These are phyloP conservation scores for Poeciliopsis gracilis DNA, from an alignment of 2,797 vertebrate genomes.

Conservation along the genomic window DNA sequence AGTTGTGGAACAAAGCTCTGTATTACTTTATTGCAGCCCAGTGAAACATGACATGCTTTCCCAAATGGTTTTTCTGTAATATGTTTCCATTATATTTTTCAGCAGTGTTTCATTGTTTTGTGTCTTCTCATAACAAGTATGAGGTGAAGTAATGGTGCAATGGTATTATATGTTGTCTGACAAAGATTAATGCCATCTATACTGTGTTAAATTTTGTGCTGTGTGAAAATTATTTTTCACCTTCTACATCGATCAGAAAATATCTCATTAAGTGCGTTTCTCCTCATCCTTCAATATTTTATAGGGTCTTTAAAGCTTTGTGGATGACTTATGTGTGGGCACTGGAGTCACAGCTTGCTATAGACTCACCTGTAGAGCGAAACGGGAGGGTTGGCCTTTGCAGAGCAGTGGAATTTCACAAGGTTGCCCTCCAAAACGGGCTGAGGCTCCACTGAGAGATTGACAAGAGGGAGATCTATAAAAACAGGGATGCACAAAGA, in stretches of 20 bases:
- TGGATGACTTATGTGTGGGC: background rate
- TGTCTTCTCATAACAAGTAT: conserved; percentile 28
- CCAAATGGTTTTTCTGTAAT: conserved; percentile 44
- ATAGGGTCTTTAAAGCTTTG: background rate
- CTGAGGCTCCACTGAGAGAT: conserved; percentile 95
- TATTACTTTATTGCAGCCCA: conserved; percentile 46
- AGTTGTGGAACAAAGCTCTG: conserved; percentile 39
- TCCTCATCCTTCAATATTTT: conserved; percentile 8
- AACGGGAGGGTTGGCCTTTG: conserved; percentile 97
- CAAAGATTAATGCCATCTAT: conserved; percentile 61
- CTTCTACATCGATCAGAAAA: conserved; percentile 35
- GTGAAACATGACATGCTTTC: conserved; percentile 52
- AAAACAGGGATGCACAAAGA: conserved; percentile 45
- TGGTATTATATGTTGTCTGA: conserved; percentile 40
- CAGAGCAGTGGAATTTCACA: conserved; percentile 95
- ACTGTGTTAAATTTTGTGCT: conserved; percentile 42
- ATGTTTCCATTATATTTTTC: conserved; percentile 49
- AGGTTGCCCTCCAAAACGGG: conserved; percentile 93
- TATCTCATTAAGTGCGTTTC: conserved; percentile 10
- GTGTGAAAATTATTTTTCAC: conserved; percentile 41
- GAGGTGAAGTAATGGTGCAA: conserved; percentile 46
- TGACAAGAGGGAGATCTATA: conserved; percentile 94
- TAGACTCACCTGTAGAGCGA: conserved; percentile 91
- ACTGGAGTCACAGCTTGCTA: background rate
- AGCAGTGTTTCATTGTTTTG: conserved; percentile 39